phyloP scores from a whole-genome alignment of 37 sponge, comb jelly and placozoan genomes.

The Petrosia ficiformis region DNA sequence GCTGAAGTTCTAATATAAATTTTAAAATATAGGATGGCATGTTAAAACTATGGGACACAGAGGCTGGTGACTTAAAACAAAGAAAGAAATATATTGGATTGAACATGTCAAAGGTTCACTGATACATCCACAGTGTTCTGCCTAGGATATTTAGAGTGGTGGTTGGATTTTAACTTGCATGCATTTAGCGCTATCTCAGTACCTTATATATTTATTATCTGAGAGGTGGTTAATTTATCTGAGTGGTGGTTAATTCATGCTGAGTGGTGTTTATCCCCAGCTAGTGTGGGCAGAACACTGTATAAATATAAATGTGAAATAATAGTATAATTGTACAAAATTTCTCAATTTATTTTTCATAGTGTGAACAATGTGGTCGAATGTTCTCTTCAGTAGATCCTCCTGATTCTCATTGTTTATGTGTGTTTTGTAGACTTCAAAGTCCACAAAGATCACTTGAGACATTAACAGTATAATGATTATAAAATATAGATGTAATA shows the following conservation, averaged over 20 bases:
- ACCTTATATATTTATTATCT: no score
- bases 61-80: slow-evolving; percentile 8
- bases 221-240: no score
- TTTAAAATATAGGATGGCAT: slow-evolving; percentile 32
- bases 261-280: no score
- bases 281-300: no score
- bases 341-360: no score
- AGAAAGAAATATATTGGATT: slow-evolving; percentile 6
- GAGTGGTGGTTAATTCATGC: no score
- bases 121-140: no score
- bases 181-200: no score
- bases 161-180: no score
- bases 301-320: background rate
- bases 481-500: no score
- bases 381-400: slow-evolving; percentile 19
- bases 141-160: no score
- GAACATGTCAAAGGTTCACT: slow-evolving; percentile 16
- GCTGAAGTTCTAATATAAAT: no score
- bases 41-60: slow-evolving; percentile 59
- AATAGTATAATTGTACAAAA: background rate
- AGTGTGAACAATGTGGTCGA: slow-evolving; percentile 62
- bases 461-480: background rate
- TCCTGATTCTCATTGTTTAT: background rate
- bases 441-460: slow-evolving; percentile 20
- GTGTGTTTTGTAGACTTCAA: slow-evolving; percentile 36